Percentiles rank a stretch among this genome's conserved stretches.
phyloP scores from a whole-genome alignment of 2,113 vertebrate species.

The Trematomus loennbergii region DNA sequence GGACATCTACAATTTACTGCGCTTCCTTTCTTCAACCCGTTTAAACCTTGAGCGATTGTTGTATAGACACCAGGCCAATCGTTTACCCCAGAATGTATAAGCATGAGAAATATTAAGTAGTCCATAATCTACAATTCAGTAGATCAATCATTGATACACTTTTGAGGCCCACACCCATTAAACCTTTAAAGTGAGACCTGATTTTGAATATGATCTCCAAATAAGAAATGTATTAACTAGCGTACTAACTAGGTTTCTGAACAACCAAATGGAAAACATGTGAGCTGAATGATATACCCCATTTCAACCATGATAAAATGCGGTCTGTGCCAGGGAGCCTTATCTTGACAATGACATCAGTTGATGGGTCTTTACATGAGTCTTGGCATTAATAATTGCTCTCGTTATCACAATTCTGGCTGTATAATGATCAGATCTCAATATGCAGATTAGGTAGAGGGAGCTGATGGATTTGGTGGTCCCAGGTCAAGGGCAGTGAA shows the following conservation, averaged over 20 bases:
- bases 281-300: background rate
- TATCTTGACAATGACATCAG: constrained; percentile 31
- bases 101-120: constrained; percentile 9
- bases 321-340: background rate
- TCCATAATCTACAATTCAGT: background rate
- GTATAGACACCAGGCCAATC: constrained; percentile 15
- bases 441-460: constrained; percentile 18
- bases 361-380: constrained; percentile 15
- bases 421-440: constrained; percentile 26
- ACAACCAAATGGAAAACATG: background rate
- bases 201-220: constrained; percentile 7
- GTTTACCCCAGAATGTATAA: constrained; percentile 21
- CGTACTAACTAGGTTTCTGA: background rate
- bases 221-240: background rate
- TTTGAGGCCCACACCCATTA: background rate
- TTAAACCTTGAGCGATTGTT: background rate
- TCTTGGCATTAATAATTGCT: constrained; percentile 16
- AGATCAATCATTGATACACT: background rate
- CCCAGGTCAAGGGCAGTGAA: constrained; percentile 32
- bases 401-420: constrained; percentile 13
- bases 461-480: constrained; percentile 3
- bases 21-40: constrained; percentile 31
- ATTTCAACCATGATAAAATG: background rate
- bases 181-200: background rate
- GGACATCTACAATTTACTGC: constrained; percentile 22